Percentiles rank a stretch among this genome's conserved stretches.
phyloP scores from a whole-genome alignment of 2,797 vertebrate species.

The Falco peregrinus region DNA sequence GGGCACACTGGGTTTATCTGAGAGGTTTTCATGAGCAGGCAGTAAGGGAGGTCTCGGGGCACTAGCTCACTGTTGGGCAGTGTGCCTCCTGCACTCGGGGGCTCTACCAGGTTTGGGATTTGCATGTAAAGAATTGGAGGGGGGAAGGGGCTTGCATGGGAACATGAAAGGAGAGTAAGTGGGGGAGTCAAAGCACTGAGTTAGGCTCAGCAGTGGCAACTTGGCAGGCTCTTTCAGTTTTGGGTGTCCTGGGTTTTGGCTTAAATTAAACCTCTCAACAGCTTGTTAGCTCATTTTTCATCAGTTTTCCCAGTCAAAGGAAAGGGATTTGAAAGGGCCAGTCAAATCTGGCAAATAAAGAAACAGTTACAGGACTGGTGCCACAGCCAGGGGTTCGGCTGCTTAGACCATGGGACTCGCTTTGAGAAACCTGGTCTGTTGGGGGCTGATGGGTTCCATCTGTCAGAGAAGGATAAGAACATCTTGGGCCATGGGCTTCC shows the following conservation, averaged over 20 bases:
- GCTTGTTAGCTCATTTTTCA: neutral
- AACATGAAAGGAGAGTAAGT: neutral
- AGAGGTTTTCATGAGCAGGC: neutral
- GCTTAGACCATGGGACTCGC: no score
- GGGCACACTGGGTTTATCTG: neutral
- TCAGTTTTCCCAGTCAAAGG: no score
- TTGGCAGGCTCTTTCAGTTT: neutral
- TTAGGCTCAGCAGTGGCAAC: neutral
- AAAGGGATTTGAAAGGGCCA: no score
- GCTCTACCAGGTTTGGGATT: neutral
- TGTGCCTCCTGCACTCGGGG: neutral
- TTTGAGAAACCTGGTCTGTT: no score
- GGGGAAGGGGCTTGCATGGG: neutral
- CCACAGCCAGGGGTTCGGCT: no score
- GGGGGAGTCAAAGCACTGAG: neutral
- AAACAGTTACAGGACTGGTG: no score
- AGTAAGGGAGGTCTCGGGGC: neutral
- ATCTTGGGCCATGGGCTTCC: no score
- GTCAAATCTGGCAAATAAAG: no score
- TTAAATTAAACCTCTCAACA: neutral
- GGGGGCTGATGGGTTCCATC: no score
- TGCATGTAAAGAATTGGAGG: neutral
- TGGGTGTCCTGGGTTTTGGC: neutral
- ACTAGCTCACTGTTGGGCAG: neutral
- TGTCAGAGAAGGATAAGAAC: no score